These are phyloP conservation scores for Frankliniella fusca DNA, from an alignment of 2,888 invertebrate genomes.

Conservation along the genomic window DNA sequence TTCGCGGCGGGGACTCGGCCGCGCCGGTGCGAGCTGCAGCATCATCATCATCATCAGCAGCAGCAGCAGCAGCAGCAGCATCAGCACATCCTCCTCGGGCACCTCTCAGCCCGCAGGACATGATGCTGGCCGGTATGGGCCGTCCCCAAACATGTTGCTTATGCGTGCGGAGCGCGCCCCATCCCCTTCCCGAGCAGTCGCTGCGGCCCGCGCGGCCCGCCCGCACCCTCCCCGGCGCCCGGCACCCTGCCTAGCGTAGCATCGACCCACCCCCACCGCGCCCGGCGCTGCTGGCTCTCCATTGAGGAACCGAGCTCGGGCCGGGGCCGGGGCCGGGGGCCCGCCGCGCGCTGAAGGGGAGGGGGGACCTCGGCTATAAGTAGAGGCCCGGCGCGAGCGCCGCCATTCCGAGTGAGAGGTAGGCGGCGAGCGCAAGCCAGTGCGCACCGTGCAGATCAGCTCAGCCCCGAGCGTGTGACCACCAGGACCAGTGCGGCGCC, in stretches of 20 bases:
- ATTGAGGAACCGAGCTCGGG: background rate
- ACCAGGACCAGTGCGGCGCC: no score
- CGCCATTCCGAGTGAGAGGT: background rate
- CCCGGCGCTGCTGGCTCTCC: background rate
- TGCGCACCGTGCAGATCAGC: background rate
- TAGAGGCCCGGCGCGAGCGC: background rate
- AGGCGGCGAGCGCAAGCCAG: conserved; percentile 27
- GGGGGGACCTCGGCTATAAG: background rate
- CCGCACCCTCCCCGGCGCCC: background rate
- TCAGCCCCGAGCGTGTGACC: no score
- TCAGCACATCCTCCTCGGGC: no score
- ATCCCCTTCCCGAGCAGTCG: background rate
- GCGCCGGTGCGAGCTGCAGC: no score
- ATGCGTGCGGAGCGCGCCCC: no score
- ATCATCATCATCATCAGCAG: no score
- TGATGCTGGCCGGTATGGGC: no score
- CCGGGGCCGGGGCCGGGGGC: background rate
- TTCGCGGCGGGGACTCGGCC: no score
- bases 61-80: no score
- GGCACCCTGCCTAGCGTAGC: background rate
- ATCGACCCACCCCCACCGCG: conserved; percentile 9
- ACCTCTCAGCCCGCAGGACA: no score
- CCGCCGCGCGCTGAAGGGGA: background rate
- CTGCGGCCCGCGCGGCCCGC: background rate
- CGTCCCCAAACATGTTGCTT: no score